Evolutionary conservation across 2,888 invertebrate genomes (phyloP), one percentile per base, ranked within the genome.

Genomic region (Corbicula japonica): DNA sequence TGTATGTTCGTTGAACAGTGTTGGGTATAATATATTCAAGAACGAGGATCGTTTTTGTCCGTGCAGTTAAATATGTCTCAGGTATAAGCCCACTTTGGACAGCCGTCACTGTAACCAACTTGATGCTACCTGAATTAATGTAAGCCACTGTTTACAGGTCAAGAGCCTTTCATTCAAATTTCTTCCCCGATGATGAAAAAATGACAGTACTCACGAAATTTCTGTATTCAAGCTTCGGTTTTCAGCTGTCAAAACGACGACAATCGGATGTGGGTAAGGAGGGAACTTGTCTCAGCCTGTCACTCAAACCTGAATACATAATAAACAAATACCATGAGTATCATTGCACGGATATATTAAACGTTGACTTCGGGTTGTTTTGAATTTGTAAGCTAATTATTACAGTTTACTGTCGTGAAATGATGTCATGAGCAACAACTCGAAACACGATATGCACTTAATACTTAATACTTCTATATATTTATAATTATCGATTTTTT

Each of bases 191-290:
- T 73, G 77, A 77, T 72, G 65, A 65, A 76, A 62, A 68, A 54
- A 68, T 73, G 77, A 77, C 79, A 79, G 52, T 70, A 71, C 79
- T 71, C 60, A 75, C 70, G 81, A 73, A 75, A 71, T 72, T 68
- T 77, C 71, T 74, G 71, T 81, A 70, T 65, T 68, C 68, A 54
- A 60, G 41, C 34, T 63, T 60, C 74, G 28, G 62, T 46, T n/a
- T 50, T 48, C 68, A 38, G 35, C 70, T 81, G 81, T 81, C 81
- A 81, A 46, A 46, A 44, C 41, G 65, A 30, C 73, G 78, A 78
- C 78, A 60, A 30, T 50, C 38, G 60, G 73, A 46, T 70, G 78
- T 70, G 50, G 70, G 63, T 46, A 26, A 60, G 58, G 58, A 60
- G 60, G 65, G 26, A 32, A 54, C 23, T 48, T 58, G 60, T 61